A percentile compares a stretch with the other conserved stretches of the same genome.
These are phyloP conservation scores for Gobio gobio DNA, from an alignment of 2,113 vertebrate genomes.

Conservation along the genomic window DNA sequence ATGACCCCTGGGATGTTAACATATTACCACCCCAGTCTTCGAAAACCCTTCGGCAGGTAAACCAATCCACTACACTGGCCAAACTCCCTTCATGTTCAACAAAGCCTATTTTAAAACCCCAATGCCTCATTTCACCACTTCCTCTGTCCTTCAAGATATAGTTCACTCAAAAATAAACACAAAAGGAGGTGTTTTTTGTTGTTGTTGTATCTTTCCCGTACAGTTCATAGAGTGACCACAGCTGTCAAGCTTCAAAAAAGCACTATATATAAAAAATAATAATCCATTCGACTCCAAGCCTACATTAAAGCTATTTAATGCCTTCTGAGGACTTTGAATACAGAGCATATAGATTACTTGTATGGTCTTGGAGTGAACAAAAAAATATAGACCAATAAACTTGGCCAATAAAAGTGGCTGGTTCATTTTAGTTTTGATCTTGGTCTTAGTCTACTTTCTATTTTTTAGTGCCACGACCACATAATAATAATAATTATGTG, in stretches of 20 bases:
- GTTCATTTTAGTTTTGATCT: neutral
- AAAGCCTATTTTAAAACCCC: constrained; percentile 8
- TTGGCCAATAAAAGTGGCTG: neutral
- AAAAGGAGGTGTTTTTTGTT: neutral
- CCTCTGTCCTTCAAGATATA: neutral
- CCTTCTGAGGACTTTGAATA: neutral
- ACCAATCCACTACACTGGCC: neutral
- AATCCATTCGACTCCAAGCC: neutral
- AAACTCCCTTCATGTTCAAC: constrained; percentile 16
- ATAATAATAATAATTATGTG: neutral
- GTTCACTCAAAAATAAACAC: neutral
- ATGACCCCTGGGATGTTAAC: constrained; percentile 78
- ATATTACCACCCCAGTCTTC: constrained; percentile 74
- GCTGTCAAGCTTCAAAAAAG: neutral
- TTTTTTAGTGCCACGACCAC: neutral
- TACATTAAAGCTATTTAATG: neutral
- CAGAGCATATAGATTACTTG: neutral
- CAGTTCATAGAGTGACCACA: neutral
- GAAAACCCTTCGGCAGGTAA: constrained; percentile 75
- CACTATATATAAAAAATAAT: neutral
- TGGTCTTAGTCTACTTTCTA: neutral
- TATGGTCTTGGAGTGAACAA: neutral
- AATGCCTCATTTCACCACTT: neutral
- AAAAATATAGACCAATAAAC: neutral
- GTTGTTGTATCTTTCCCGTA: neutral